phyloP scores from a whole-genome alignment of 2,113 vertebrate species.

The Phrynosoma blainvillii region DNA sequence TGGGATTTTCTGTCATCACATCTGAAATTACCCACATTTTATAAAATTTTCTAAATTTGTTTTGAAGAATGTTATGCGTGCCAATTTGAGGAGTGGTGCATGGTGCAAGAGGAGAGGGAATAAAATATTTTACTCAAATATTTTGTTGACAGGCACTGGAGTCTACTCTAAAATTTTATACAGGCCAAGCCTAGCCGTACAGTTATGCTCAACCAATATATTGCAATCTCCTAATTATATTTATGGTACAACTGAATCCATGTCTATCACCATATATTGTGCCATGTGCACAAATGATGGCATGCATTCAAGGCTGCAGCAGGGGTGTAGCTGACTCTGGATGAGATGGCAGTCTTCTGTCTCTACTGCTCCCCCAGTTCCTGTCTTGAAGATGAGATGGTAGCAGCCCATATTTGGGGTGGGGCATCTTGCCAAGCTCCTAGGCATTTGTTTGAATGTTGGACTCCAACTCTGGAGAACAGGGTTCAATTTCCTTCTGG shows the following conservation, averaged over 20 bases:
- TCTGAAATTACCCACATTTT: background rate
- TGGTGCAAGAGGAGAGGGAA: no score
- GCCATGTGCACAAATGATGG: background rate
- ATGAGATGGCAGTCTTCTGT: no score
- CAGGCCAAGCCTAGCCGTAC: background rate
- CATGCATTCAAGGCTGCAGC: background rate
- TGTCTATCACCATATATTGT: background rate
- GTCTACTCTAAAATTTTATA: background rate
- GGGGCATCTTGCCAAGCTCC: background rate
- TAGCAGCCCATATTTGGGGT: no score
- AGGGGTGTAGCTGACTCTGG: no score
- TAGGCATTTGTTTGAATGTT: background rate
- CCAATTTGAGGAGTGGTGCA: background rate
- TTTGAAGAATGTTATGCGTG: no score
- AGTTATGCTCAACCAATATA: background rate
- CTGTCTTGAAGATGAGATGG: no score
- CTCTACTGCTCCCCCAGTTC: no score
- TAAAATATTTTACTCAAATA: background rate
- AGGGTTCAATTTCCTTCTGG: no score
- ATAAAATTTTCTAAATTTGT: no score
- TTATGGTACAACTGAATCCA: background rate
- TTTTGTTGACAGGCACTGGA: background rate
- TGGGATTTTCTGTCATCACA: background rate
- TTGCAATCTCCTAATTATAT: no score
- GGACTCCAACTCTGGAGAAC: no score